phyloP scores from a whole-genome alignment of 2,113 vertebrate genomes.

The Talpa occidentalis region DNA sequence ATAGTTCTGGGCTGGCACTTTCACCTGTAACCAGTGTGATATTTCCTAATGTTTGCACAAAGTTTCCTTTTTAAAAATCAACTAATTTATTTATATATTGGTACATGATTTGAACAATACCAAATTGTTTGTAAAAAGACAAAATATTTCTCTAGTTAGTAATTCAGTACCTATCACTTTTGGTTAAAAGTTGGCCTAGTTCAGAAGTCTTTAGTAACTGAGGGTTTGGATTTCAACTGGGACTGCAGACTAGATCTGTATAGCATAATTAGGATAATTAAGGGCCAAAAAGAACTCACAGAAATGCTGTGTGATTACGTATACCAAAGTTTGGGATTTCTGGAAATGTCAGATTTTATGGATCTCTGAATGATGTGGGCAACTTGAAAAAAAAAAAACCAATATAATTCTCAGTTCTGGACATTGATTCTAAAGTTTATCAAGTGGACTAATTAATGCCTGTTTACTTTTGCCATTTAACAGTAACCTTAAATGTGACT shows the following conservation, averaged over 20 bases:
- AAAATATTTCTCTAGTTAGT: constrained; percentile 55
- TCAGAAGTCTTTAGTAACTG: not conserved
- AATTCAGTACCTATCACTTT: not conserved
- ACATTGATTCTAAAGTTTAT: constrained; percentile 36
- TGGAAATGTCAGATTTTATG: not conserved
- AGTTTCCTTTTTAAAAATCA: constrained; percentile 57
- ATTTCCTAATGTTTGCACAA: constrained; percentile 33
- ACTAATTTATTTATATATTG: constrained; percentile 35
- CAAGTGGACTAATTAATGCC: not conserved
- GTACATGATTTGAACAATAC: constrained; percentile 53
- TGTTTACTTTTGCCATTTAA: constrained; percentile 41
- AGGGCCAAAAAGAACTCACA: not conserved
- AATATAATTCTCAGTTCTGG: not conserved
- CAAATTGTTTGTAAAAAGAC: constrained; percentile 56
- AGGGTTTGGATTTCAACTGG: not conserved
- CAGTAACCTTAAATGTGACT: not conserved
- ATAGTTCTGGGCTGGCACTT: not conserved
- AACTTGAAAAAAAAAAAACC: constrained; percentile 4
- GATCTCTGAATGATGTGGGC: constrained; percentile 7
- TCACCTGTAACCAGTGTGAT: not conserved
- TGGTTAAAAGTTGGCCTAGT: constrained; percentile 52
- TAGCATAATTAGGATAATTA: not conserved
- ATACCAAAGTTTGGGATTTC: constrained; percentile 63
- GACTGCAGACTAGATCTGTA: not conserved
- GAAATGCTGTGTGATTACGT: not conserved